Evolutionary conservation across 2,113 vertebrate genomes (phyloP).

Genomic region (Perca fluviatilis): DNA sequence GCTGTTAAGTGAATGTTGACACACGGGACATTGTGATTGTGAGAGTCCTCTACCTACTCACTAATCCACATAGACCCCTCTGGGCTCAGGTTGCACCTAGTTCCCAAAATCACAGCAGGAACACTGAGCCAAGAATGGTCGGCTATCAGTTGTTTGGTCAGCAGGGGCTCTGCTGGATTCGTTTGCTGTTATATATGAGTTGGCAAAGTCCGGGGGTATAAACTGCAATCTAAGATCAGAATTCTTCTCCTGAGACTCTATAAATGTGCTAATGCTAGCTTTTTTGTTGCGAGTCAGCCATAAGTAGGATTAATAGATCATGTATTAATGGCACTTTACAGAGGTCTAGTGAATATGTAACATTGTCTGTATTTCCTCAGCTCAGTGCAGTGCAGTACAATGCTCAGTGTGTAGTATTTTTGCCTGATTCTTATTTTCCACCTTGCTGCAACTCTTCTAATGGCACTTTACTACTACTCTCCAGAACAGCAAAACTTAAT

Average conservation of each 20-base stretch:
- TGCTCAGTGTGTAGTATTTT: slow-evolving; percentile 11
- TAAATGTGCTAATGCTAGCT: slow-evolving; percentile 21
- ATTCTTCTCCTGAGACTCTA: slow-evolving; percentile 15
- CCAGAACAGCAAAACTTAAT: slow-evolving; percentile 13
- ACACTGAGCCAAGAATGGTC: not conserved
- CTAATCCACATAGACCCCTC: not conserved
- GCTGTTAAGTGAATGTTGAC: slow-evolving; percentile 37
- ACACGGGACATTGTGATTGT: slow-evolving; percentile 12
- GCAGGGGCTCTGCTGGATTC: slow-evolving; percentile 1
- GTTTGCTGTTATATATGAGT: not conserved
- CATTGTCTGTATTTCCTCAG: slow-evolving; percentile 42
- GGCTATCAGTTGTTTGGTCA: slow-evolving; percentile 3
- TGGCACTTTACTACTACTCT: slow-evolving; percentile 22
- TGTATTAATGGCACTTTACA: slow-evolving; percentile 66
- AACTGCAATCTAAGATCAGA: slow-evolving; percentile 33
- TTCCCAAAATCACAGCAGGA: not conserved
- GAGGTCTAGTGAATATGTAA: slow-evolving; percentile 73
- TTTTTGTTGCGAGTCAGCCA: slow-evolving; percentile 39
- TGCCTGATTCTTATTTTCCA: slow-evolving; percentile 32
- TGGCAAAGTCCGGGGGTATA: not conserved
- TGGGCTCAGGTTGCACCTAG: not conserved
- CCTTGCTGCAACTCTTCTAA: slow-evolving; percentile 29
- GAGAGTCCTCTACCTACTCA: not conserved
- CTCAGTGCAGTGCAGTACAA: slow-evolving; percentile 20
- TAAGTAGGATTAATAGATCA: slow-evolving; percentile 73